Evolutionary conservation across 2,113 vertebrate genomes (phyloP).

Genomic region (Forbesichthys agassizii): DNA sequence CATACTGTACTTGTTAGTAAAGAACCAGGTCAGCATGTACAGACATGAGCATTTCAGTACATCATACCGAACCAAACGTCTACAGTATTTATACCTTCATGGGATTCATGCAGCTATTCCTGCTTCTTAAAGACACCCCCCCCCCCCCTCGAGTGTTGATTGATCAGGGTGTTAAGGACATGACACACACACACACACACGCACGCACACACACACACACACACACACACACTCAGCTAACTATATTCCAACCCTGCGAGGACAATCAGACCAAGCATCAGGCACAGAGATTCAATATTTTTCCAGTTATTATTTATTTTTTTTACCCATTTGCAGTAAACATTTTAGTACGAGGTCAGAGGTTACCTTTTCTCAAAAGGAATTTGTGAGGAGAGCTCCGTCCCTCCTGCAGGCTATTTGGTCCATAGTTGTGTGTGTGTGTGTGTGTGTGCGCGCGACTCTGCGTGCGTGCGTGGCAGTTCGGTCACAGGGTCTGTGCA

Average conservation of each 20-base stretch:
- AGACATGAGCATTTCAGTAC: background rate
- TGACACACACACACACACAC: conserved; percentile 28
- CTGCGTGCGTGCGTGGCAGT: conserved; percentile 11
- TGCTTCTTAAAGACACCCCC: background rate
- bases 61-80: conserved; percentile 8
- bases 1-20: too few relatives aligned
- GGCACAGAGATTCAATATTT: conserved; percentile 58
- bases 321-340: conserved; percentile 53
- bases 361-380: conserved; percentile 35
- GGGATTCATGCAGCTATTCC: background rate
- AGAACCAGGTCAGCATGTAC: too few relatives aligned
- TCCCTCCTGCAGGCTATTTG: conserved; percentile 46
- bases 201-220: conserved; percentile 4
- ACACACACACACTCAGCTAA: conserved; percentile 32
- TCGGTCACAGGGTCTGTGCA: conserved; percentile 42
- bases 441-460: too few relatives aligned
- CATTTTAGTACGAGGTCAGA: conserved; percentile 49
- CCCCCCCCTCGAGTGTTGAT: background rate
- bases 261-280: conserved; percentile 49
- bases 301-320: conserved; percentile 50
- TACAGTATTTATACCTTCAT: background rate
- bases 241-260: conserved; percentile 57
- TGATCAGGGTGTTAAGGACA: conserved; percentile 10
- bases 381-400: conserved; percentile 33
- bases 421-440: conserved; percentile 40